Conservation (phyloP, 2,113 vertebrate genomes). For the Pelmatolapia mariae region DNA sequence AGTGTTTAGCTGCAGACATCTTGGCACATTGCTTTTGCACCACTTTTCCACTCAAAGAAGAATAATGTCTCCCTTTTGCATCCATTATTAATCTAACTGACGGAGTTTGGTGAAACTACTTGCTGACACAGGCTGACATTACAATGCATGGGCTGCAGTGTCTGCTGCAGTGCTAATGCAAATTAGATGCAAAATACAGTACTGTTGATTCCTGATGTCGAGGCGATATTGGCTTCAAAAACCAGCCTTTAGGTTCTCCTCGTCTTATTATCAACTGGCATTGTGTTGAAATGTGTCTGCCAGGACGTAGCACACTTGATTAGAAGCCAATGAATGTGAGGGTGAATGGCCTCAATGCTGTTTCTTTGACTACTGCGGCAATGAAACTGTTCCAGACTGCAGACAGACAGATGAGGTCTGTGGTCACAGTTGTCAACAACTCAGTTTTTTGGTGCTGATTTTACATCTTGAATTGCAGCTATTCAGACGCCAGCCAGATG, state of each 20-base stretch:
- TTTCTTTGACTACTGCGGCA: neutral
- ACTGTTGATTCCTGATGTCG: neutral
- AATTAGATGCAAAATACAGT: neutral
- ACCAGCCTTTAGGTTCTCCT: neutral
- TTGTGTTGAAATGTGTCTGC: neutral
- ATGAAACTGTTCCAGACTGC: slow-evolving; percentile 11
- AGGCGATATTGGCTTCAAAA: neutral
- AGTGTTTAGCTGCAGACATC: neutral
- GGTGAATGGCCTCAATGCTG: neutral
- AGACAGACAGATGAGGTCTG: slow-evolving; percentile 15
- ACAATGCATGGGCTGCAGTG: neutral
- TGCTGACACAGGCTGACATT: neutral
- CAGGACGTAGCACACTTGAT: neutral
- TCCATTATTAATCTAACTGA: neutral
- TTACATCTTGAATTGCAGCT: slow-evolving; percentile 8
- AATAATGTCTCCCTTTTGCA: neutral
- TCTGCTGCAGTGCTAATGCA: neutral
- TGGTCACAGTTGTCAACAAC: slow-evolving; percentile 10
- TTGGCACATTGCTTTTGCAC: neutral
- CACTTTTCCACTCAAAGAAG: neutral
- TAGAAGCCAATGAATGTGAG: neutral
- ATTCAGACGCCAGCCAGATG: slow-evolving; percentile 8
- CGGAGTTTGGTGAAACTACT: neutral
- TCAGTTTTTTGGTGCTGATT: neutral
- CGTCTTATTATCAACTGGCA: neutral